Conservation (phyloP, 2,113 vertebrate genomes). For the Azemiops feae region DNA sequence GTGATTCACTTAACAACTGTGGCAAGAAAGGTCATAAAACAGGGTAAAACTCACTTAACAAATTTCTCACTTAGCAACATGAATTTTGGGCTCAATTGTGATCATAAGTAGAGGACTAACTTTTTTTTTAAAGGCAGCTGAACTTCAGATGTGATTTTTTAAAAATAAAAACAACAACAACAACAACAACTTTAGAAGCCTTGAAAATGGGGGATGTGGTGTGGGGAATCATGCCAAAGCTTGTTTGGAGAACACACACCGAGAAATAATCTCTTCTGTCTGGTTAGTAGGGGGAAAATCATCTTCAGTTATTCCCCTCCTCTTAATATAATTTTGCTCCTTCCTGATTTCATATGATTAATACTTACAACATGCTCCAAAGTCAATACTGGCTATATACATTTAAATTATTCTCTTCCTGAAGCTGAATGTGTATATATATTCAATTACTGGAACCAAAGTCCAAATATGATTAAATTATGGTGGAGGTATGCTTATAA, state of each 20-base stretch:
- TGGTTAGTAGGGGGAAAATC: not conserved
- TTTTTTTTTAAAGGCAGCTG: not conserved
- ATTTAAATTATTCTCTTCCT: conserved; percentile 67
- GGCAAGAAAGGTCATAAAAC: not conserved
- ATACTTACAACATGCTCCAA: conserved; percentile 49
- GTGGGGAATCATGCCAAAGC: not conserved
- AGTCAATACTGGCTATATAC: conserved; percentile 61
- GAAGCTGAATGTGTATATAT: conserved; percentile 68
- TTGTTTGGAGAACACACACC: not conserved
- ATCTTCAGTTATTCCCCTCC: conserved; percentile 24
- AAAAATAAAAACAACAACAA: not conserved
- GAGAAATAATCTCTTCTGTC: not conserved
- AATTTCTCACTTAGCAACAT: not conserved
- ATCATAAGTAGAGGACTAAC: not conserved
- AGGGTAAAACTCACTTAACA: not conserved
- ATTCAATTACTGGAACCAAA: conserved; percentile 64
- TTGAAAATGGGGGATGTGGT: too few relatives aligned
- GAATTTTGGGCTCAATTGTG: not conserved
- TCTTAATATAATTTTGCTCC: conserved; percentile 49
- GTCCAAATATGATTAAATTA: conserved; percentile 67
- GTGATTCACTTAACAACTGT: not conserved
- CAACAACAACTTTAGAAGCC: not conserved
- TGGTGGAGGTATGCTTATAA: conserved; percentile 56
- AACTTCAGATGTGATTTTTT: not conserved
- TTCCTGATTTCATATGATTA: conserved; percentile 61